Evolutionary conservation across 2,888 invertebrate species (phyloP).

Genomic region (Stenchaetothrips biformis): DNA sequence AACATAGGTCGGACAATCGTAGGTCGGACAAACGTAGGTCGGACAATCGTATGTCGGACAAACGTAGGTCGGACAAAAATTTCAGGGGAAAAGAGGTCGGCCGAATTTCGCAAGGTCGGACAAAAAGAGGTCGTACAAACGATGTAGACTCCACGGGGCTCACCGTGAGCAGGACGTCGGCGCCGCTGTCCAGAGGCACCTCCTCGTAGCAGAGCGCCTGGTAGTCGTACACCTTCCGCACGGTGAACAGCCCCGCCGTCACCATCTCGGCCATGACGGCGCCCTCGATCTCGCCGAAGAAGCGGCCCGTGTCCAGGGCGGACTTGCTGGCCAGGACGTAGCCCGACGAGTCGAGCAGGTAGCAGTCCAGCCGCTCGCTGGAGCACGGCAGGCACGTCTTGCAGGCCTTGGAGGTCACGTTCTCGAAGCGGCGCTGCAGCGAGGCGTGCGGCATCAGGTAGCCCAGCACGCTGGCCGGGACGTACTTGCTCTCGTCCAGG

Average conservation of each 20-base stretch:
- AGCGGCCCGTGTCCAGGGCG: slow-evolving; percentile 65
- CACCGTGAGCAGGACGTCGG: slow-evolving; percentile 45
- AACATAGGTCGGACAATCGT: too few relatives aligned
- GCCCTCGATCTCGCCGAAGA: slow-evolving; percentile 79
- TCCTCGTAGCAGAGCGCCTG: slow-evolving; percentile 68
- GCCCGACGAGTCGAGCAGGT: slow-evolving; percentile 86
- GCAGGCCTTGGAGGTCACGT: slow-evolving; percentile 57
- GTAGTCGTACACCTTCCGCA: slow-evolving; percentile 75
- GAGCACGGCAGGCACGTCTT: slow-evolving; percentile 49
- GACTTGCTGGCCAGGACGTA: slow-evolving; percentile 73
- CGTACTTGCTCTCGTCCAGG: slow-evolving; percentile 66
- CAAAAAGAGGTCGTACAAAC: too few relatives aligned
- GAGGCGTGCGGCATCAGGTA: slow-evolving; percentile 72
- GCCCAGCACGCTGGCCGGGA: slow-evolving; percentile 85
- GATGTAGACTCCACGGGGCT: slow-evolving; percentile 38
- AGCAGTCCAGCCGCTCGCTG: slow-evolving; percentile 67
- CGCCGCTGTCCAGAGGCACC: slow-evolving; percentile 43
- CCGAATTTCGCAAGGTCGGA: too few relatives aligned
- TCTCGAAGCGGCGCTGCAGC: slow-evolving; percentile 64
- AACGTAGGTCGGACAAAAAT: too few relatives aligned
- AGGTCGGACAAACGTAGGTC: too few relatives aligned
- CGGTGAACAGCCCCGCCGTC: slow-evolving; percentile 63
- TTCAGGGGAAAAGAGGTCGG: too few relatives aligned
- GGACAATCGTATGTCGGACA: too few relatives aligned
- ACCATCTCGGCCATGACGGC: slow-evolving; percentile 73